These are phyloP conservation scores for Neotoma lepida DNA, from an alignment of 2,113 vertebrate genomes.

Conservation along the genomic window DNA sequence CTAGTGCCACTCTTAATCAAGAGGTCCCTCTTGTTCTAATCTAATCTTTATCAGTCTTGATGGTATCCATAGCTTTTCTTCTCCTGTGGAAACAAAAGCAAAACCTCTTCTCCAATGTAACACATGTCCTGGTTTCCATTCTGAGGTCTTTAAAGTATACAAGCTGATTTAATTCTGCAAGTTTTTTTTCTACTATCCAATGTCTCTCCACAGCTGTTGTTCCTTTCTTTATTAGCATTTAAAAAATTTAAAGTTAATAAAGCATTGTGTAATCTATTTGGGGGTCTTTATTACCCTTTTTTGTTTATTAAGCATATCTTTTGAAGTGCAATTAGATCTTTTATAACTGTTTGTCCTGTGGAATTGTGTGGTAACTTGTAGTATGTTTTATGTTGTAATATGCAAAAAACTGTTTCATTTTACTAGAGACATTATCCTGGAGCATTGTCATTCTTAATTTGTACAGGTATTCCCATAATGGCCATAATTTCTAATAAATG, in stretches of 20 bases:
- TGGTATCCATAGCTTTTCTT: not conserved
- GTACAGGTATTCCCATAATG: not conserved
- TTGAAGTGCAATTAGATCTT: not conserved
- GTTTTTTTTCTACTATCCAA: not conserved
- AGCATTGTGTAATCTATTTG: not conserved
- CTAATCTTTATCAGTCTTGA: not conserved
- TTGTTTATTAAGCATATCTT: not conserved
- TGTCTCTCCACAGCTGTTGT: not conserved
- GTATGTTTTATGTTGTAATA: not conserved
- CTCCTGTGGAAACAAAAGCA: not conserved
- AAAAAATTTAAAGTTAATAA: not conserved
- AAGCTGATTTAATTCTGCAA: not conserved
- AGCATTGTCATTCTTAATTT: not conserved
- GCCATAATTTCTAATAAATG: not conserved
- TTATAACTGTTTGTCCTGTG: not conserved
- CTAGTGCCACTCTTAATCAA: not conserved
- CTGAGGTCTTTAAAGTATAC: not conserved
- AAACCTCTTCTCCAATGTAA: not conserved
- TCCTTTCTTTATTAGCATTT: not conserved
- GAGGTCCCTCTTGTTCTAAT: not conserved
- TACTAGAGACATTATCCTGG: not conserved
- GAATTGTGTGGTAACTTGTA: not conserved
- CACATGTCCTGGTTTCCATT: not conserved
- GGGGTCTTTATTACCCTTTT: not conserved
- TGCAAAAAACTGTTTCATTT: not conserved